Evolutionary conservation across 2,113 vertebrate genomes (phyloP), one percentile per base, ranked within the genome.

Genomic region (Dolichotis patagonum): DNA sequence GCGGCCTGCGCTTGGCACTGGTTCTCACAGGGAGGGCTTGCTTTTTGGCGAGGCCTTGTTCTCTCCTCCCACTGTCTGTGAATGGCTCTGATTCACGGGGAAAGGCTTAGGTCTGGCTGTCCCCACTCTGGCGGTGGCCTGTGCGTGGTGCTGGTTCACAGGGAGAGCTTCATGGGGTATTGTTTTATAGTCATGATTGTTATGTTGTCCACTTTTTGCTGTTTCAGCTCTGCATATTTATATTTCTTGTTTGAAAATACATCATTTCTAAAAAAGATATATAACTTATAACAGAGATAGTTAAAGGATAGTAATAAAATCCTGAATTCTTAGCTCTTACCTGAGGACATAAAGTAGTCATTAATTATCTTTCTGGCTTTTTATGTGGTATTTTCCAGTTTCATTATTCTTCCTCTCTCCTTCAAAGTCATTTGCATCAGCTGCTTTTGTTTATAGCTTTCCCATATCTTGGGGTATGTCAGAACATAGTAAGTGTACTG

Each of bases 201-300:
- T 20, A 19, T 41, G 30, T 32, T 90, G 38, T 95, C 41, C 75
- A 32, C 3, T 7, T 67, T 63, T 85, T 71, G 19, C 20, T 95
- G 3, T 81, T 81, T 38, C 5, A 75, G 11, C 46, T 82, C n/a
- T 90, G 16, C 67, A 49, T 77, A 84, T 97, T 78, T 46, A 8
- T 41, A 82, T 95, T 95, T 82, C 43, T 87, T 97, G 46, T 56
- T 91, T 67, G 38, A 60, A 93, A 69, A 78, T 32, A 49, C 1
- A 16, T n/a, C 24, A 30, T 77, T 62, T 41, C 54, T 28, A 65
- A 54, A n/a, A 90, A 90, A 30, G 24, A 77, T 71, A 4, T 0
- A 19, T 82, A 32, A 82, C 75, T 49, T 49, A 43, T n/a, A 38
- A 38, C 89, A 41, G 1, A 32, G 7, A 10, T 6, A 19, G 14